Evolutionary conservation across 1,140 invertebrate genomes (phyloP).

Genomic region (Procambarus virginalis): DNA sequence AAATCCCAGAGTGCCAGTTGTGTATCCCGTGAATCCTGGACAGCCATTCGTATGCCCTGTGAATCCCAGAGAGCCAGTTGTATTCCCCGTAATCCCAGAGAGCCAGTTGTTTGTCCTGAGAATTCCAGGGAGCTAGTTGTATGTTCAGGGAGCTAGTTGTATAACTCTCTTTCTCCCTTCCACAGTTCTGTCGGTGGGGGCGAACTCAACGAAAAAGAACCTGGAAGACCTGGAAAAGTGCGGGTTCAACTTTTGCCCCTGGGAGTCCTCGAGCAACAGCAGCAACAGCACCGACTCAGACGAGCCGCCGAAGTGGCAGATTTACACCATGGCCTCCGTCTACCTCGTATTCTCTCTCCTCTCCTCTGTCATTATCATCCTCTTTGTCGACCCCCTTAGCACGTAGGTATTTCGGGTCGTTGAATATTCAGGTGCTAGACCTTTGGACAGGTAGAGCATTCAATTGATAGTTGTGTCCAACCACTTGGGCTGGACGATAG

Average conservation of each 20-base stretch:
- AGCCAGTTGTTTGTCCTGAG: no score
- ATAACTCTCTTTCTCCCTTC: background rate
- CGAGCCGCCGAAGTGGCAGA: conserved; percentile 84
- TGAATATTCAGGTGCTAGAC: no score
- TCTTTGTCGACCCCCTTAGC: conserved; percentile 91
- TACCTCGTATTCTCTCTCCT: conserved; percentile 91
- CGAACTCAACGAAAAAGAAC: background rate
- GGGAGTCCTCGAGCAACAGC: background rate
- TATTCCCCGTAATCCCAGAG: background rate
- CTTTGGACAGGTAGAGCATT: no score
- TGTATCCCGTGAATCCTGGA: no score
- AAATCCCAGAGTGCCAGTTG: no score
- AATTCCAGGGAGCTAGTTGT: no score
- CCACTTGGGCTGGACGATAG: no score
- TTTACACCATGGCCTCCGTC: conserved; percentile 90
- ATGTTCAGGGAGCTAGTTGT: no score
- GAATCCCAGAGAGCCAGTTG: no score
- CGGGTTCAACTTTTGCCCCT: conserved; percentile 41
- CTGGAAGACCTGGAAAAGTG: conserved; percentile 22
- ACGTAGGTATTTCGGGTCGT: conserved; percentile 76
- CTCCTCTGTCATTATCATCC: conserved; percentile 87
- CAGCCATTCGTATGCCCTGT: no score
- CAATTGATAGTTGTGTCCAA: no score
- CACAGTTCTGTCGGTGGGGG: conserved; percentile 44
- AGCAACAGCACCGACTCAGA: conserved; percentile 74